A percentile compares a stretch with the other conserved stretches of the same genome.
phyloP scores from a whole-genome alignment of 2,797 vertebrate species.

The Sebastes hubbsi region DNA sequence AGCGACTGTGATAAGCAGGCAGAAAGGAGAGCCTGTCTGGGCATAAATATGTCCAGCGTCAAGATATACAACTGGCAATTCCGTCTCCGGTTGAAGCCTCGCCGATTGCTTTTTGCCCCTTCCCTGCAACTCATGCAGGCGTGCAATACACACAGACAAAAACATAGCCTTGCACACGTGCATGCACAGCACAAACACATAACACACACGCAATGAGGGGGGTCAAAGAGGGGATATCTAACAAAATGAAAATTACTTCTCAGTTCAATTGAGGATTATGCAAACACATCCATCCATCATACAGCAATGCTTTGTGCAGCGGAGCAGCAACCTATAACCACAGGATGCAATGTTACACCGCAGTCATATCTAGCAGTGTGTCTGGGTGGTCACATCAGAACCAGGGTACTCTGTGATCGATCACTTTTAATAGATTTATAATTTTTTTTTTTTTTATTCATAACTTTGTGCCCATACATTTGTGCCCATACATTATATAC shows the following conservation, averaged over 20 bases:
- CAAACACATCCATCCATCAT: conserved; percentile 36
- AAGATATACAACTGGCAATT: conserved; percentile 73
- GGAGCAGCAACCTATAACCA: neutral
- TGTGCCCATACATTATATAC: no score
- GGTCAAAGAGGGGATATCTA: conserved; percentile 56
- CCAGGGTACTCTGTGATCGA: neutral
- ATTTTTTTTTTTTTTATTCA: neutral
- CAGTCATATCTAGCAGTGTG: neutral
- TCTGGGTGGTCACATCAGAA: neutral
- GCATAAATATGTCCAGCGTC: conserved; percentile 73
- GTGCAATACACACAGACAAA: conserved; percentile 23
- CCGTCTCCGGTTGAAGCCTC: conserved; percentile 61
- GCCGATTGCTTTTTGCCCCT: conserved; percentile 60
- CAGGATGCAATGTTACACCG: neutral
- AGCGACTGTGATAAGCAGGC: conserved; percentile 70
- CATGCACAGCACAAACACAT: neutral
- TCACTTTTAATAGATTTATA: neutral
- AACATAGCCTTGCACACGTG: conserved; percentile 1
- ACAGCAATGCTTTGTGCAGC: neutral
- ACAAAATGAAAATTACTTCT: conserved; percentile 45
- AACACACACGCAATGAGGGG: neutral
- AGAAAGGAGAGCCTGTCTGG: conserved; percentile 64
- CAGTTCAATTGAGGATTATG: conserved; percentile 52
- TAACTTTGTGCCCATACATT: no score
- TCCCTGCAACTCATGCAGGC: conserved; percentile 39